Conservation (phyloP, 2,888 invertebrate genomes). For the Electrophaes corylata region DNA sequence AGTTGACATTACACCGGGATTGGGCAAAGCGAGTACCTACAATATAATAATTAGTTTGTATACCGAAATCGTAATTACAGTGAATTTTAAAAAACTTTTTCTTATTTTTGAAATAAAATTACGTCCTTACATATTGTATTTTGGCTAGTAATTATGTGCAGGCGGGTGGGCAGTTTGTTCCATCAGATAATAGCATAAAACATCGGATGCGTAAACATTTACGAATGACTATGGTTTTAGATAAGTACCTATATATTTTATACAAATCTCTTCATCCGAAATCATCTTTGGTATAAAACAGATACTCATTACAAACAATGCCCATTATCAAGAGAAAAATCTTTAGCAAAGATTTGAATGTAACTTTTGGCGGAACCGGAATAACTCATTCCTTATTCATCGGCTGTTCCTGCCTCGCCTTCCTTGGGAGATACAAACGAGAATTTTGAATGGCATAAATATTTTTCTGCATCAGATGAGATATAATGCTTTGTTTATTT, state of each 20-base stretch:
- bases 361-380: conserved; percentile 46
- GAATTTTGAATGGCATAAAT: conserved; percentile 27
- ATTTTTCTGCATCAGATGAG: conserved; percentile 18
- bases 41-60: neutral
- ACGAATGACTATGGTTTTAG: too few relatives aligned
- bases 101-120: too few relatives aligned
- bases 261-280: too few relatives aligned
- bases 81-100: too few relatives aligned
- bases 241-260: too few relatives aligned
- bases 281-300: neutral
- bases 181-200: too few relatives aligned
- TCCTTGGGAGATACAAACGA: conserved; percentile 39
- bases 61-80: too few relatives aligned
- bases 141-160: too few relatives aligned
- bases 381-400: conserved; percentile 58
- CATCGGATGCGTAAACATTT: too few relatives aligned
- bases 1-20: too few relatives aligned
- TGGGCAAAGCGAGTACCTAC: neutral
- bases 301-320: conserved; percentile 29
- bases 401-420: conserved; percentile 49
- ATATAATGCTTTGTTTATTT: neutral
- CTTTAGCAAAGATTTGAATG: conserved; percentile 38
- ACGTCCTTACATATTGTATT: too few relatives aligned
- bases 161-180: too few relatives aligned
- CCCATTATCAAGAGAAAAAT: conserved; percentile 27